A percentile compares a stretch with the other conserved stretches of the same genome.
Evolutionary conservation across 2,888 invertebrate species (phyloP).

Genomic region (Nemurella pictetii): DNA sequence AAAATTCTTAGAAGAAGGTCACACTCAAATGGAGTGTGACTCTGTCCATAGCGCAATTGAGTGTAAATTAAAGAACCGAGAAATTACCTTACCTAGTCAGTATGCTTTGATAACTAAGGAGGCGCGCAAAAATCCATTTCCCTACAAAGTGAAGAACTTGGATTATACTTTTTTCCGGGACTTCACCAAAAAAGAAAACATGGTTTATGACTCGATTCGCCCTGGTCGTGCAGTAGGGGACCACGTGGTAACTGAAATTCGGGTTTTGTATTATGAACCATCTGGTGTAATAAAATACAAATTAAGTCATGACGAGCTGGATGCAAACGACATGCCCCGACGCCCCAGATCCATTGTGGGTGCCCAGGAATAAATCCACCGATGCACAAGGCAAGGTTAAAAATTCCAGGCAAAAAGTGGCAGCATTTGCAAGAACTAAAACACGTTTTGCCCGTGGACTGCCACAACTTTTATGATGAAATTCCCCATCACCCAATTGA

Average conservation of each 20-base stretch:
- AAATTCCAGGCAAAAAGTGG: conserved; percentile 39
- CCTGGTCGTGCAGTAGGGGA: conserved; percentile 44
- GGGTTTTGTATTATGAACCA: conserved; percentile 39
- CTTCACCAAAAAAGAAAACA: conserved; percentile 30
- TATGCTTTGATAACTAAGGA: conserved; percentile 39
- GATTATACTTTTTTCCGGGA: neutral
- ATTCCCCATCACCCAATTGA: conserved; percentile 32
- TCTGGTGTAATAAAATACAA: conserved; percentile 40
- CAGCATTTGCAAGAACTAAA: conserved; percentile 42
- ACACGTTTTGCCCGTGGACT: conserved; percentile 36
- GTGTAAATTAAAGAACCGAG: conserved; percentile 47
- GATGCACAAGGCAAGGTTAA: conserved; percentile 14
- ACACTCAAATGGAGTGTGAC: conserved; percentile 45
- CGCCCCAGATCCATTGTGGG: neutral
- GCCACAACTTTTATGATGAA: conserved; percentile 41
- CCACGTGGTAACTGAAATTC: conserved; percentile 42
- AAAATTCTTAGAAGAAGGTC: conserved; percentile 1
- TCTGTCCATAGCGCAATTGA: conserved; percentile 50
- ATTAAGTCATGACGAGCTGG: conserved; percentile 25
- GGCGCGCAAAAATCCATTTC: conserved; percentile 37
- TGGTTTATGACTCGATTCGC: conserved; percentile 39
- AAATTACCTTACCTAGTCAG: conserved; percentile 37
- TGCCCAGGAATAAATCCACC: neutral
- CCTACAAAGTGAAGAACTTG: conserved; percentile 41
- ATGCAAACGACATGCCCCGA: conserved; percentile 7